phyloP scores from a whole-genome alignment of 2,113 vertebrate genomes.

The Microcebus lehilahytsara region DNA sequence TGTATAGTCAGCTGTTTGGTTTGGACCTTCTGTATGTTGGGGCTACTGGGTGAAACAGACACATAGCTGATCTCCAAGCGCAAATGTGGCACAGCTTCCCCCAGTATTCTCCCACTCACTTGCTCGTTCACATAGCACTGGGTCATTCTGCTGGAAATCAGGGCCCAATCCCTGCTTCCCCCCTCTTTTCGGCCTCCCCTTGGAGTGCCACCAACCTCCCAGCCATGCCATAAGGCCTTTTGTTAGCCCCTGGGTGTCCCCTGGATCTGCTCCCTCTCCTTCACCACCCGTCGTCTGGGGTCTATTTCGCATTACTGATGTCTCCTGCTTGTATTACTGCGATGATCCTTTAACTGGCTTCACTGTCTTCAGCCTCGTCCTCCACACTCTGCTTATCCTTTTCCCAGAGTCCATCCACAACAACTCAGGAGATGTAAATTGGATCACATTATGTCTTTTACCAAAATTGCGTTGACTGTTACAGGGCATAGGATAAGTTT shows the following conservation, averaged over 20 bases:
- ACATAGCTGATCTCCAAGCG: not conserved
- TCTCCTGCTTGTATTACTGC: not conserved
- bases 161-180: not conserved
- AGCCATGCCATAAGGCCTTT: not conserved
- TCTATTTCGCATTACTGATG: fast-evolving
- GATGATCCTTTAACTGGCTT: not conserved
- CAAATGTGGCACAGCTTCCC: not conserved
- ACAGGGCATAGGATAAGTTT: not conserved
- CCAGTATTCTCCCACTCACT: not conserved
- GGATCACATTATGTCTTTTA: not conserved
- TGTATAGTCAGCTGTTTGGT: not conserved
- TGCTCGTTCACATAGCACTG: not conserved
- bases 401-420: not conserved
- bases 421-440: not conserved
- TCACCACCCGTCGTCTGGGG: too few species aligned
- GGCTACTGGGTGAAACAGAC: not conserved
- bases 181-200: not conserved
- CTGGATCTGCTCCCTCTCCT: not conserved
- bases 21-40: not conserved
- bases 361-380: not conserved
- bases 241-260: not conserved
- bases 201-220: too few species aligned
- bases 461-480: not conserved
- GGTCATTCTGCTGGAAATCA: not conserved
- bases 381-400: not conserved